Conservation (phyloP, 2,888 invertebrate genomes). For the Morpho deidamia region DNA sequence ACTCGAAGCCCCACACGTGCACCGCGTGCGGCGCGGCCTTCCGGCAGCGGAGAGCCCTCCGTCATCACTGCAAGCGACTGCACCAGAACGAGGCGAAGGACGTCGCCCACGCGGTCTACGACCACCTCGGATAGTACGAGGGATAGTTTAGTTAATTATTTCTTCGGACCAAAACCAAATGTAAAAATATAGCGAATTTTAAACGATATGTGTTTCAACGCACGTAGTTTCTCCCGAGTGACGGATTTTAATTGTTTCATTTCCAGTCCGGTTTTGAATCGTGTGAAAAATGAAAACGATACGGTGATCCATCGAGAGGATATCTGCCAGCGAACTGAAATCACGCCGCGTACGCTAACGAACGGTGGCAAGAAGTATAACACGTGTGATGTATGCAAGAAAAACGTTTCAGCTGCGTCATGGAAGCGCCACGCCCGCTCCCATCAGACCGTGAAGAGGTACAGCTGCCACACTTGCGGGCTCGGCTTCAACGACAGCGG, state of each 20-base stretch:
- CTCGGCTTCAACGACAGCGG: constrained; percentile 64
- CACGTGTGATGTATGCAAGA: constrained; percentile 59
- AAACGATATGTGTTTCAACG: too few relatives aligned
- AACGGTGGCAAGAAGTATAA: constrained; percentile 35
- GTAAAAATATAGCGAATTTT: too few relatives aligned
- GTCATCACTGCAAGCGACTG: constrained; percentile 52
- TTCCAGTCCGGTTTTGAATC: too few relatives aligned
- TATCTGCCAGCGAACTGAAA: background rate
- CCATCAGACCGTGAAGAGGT: constrained; percentile 55
- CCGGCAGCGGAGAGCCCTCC: constrained; percentile 68
- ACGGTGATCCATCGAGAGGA: too few relatives aligned
- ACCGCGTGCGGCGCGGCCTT: constrained; percentile 75
- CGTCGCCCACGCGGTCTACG: constrained; percentile 13
- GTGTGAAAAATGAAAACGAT: too few relatives aligned
- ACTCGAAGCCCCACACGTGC: constrained; percentile 77
- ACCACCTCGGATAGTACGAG: constrained; percentile 17
- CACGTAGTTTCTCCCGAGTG: too few relatives aligned
- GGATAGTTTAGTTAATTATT: background rate
- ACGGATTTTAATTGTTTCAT: too few relatives aligned
- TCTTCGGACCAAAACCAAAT: too few relatives aligned
- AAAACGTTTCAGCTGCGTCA: constrained; percentile 37
- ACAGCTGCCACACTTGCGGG: constrained; percentile 75
- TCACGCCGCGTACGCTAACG: constrained; percentile 17
- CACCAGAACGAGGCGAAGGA: constrained; percentile 39
- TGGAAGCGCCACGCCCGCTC: constrained; percentile 67